Base-by-base conservation (phyloP, 2,888 invertebrate genomes). In the Subacronicta megacephala region DNA sequence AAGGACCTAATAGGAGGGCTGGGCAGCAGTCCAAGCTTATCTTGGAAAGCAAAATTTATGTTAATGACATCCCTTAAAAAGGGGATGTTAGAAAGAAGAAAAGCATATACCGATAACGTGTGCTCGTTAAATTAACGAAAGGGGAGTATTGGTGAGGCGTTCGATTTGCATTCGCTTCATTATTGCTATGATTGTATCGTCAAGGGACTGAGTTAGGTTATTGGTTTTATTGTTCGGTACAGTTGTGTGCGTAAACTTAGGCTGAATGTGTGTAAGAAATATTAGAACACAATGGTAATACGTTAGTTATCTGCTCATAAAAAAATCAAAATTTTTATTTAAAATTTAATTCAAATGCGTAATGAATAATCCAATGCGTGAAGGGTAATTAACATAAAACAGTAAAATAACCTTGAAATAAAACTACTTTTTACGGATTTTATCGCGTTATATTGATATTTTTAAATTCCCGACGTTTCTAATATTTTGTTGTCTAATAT, bases 11-110 rank as follows among this genome's bases (percentile, higher is more conserved):
- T 85, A 84, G 80, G 60, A 84, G 83, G 84, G 84, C 82, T 78
- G 88, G 85, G 87, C 87, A 85, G 72, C 73, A 80, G 84, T 87
- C 88, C 87, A 85, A 85, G 85, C 84, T 89, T 90, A 90, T 90
- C 85, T 88, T 77, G 78, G 81, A 82, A 85, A 75, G 83, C 89
- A 88, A 89, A 90, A 90, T 90, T 90, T 90, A 90, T 90, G 90
- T 90, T 90, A 91, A 91, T 90, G 89, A 90, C 81, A 71, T 82
- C 59, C 78, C 80, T 80, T 78, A 77, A 73, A n/a, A 80, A 82
- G 78, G 83, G 83, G 81, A 87, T 88, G 85, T 85, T 88, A 83
- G 84, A 84, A 87, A 68, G 59, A 72, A 86, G 83, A 84, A n/a
- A 84, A 83, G 82, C 80, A 82, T 77, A 71, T 82, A 80, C 82